Percentiles rank a stretch among this genome's conserved stretches.
Conservation (phyloP, 2,888 invertebrate species). For the Phalera bucephala region DNA sequence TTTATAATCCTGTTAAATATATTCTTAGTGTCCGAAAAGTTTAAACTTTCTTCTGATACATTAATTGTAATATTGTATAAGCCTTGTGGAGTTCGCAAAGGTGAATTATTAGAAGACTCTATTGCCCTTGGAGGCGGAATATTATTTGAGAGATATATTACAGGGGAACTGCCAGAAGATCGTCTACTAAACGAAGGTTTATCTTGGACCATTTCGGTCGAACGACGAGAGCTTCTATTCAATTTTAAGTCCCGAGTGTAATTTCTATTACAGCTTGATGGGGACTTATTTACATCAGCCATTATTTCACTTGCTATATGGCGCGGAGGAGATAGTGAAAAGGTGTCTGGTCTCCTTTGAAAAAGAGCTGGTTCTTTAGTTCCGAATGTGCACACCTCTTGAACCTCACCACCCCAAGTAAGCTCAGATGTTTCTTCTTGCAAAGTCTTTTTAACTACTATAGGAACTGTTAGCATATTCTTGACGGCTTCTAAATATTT, state of each 20-base stretch:
- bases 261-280: conserved; percentile 39
- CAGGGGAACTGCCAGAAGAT: conserved; percentile 51
- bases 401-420: conserved; percentile 51
- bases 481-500: conserved; percentile 43
- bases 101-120: conserved; percentile 44
- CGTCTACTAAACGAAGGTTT: conserved; percentile 57
- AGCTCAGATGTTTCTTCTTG: too few relatives aligned
- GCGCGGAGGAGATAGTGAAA: conserved; percentile 30
- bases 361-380: conserved; percentile 64
- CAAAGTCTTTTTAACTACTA: conserved; percentile 41
- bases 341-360: conserved; percentile 56
- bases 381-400: conserved; percentile 50
- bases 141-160: too few relatives aligned
- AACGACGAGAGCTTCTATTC: conserved; percentile 39
- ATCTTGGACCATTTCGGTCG: conserved; percentile 27
- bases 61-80: conserved; percentile 73
- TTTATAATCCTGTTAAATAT: conserved; percentile 62
- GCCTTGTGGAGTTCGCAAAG: conserved; percentile 45
- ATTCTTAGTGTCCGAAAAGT: conserved; percentile 68
- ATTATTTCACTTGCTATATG: conserved; percentile 10
- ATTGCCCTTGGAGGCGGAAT: conserved; percentile 56
- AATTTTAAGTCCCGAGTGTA: conserved; percentile 70
- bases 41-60: conserved; percentile 68
- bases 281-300: conserved; percentile 11
- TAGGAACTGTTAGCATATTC: conserved; percentile 46